These are phyloP conservation scores for Anniella stebbinsi DNA, from an alignment of 2,797 vertebrate genomes.

Conservation along the genomic window DNA sequence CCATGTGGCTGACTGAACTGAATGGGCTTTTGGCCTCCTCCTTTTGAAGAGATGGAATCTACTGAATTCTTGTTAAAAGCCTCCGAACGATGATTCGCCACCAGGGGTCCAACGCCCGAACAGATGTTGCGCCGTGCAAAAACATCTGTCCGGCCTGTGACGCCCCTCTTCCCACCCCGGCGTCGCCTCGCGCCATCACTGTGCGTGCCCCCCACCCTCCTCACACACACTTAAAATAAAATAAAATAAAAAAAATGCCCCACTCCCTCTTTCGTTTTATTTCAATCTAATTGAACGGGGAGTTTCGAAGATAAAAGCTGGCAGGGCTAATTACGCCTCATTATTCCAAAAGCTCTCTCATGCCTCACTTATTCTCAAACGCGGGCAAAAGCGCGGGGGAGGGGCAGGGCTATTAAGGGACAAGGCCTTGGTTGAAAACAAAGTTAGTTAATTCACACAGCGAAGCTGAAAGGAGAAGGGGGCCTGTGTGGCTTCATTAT, in stretches of 20 bases:
- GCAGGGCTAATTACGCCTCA: slow-evolving; percentile 69
- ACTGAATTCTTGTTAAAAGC: not conserved
- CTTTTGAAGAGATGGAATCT: too few species aligned
- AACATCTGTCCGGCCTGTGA: not conserved
- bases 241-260: not conserved
- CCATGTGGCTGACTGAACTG: not conserved
- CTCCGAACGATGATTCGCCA: not conserved
- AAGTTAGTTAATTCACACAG: slow-evolving; percentile 61
- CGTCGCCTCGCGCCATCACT: not conserved
- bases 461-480: slow-evolving; percentile 37
- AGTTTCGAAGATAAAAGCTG: slow-evolving; percentile 60
- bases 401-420: slow-evolving; percentile 47
- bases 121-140: not conserved
- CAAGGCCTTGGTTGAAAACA: slow-evolving; percentile 55
- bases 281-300: slow-evolving; percentile 55
- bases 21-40: not conserved
- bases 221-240: not conserved
- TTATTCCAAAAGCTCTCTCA: slow-evolving; percentile 65
- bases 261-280: slow-evolving; percentile 42
- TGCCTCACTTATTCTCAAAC: slow-evolving; percentile 63
- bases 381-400: slow-evolving; percentile 39
- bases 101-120: not conserved
- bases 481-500: slow-evolving; percentile 1
- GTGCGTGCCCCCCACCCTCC: not conserved
- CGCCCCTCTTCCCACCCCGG: not conserved